Percentiles rank a stretch among this genome's conserved stretches.
Conservation (phyloP, 2,113 vertebrate genomes). For the Chauna torquata region DNA sequence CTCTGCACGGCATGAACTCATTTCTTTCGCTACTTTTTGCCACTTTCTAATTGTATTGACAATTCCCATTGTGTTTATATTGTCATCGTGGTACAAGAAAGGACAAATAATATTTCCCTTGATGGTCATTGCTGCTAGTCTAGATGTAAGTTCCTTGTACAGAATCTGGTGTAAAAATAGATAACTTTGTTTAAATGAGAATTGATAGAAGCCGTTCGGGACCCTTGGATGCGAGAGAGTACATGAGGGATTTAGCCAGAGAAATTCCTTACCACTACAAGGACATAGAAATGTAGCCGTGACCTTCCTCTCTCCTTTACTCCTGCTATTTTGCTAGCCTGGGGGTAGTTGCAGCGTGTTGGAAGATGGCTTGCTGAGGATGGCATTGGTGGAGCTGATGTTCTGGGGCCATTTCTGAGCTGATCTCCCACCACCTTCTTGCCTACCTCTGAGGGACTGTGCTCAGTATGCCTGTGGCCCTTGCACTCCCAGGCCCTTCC, state of each 20-base stretch:
- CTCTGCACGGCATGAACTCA: neutral
- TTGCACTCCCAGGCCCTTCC: neutral
- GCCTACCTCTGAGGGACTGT: rapidly evolving
- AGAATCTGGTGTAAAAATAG: neutral
- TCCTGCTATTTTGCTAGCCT: neutral
- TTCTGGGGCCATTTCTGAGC: neutral
- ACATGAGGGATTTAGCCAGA: neutral
- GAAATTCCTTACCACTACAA: neutral
- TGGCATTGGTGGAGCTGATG: neutral
- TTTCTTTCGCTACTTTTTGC: neutral
- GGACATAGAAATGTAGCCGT: rapidly evolving
- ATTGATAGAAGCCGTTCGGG: neutral
- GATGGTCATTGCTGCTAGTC: neutral
- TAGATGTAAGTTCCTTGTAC: neutral
- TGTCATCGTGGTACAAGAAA: neutral
- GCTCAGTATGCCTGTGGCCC: neutral
- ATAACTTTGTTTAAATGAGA: neutral
- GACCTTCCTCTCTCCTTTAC: neutral
- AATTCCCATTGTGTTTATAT: neutral
- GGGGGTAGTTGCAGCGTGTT: rapidly evolving
- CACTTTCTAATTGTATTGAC: neutral
- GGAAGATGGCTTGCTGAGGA: neutral
- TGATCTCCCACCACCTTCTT: rapidly evolving
- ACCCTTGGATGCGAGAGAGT: neutral
- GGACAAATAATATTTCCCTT: neutral